phyloP scores from a whole-genome alignment of 37 sponge, comb jelly and placozoan genomes.

The Crambe crambe region DNA sequence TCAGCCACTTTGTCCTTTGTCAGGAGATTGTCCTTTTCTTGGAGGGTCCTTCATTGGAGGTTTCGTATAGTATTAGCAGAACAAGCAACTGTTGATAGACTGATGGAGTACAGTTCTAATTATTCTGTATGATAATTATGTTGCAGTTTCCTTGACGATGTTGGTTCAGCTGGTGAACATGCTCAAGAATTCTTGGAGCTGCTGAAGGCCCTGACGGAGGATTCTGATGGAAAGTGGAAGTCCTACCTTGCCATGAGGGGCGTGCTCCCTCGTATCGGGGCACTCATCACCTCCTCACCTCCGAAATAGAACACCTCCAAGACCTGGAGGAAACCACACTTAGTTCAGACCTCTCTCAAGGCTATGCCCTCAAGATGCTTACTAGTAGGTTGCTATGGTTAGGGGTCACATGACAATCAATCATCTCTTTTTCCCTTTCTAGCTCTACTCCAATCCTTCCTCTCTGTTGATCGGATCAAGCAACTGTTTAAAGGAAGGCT shows the following conservation, averaged over 20 bases:
- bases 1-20: too few relatives aligned
- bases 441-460: conserved; percentile 77
- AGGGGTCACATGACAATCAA: background rate
- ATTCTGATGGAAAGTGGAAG: conserved; percentile 64
- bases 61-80: too few relatives aligned
- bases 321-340: conserved; percentile 84
- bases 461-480: conserved; percentile 60
- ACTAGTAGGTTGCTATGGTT: conserved; percentile 30
- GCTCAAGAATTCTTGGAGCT: conserved; percentile 82
- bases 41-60: too few relatives aligned
- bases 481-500: conserved; percentile 71
- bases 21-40: too few relatives aligned
- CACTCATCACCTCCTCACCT: conserved; percentile 38
- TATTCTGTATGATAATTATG: too few relatives aligned
- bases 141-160: conserved; percentile 65
- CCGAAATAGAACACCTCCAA: conserved; percentile 68
- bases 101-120: too few relatives aligned
- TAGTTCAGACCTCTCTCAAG: conserved; percentile 89
- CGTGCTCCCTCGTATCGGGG: conserved; percentile 65
- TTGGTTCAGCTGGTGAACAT: conserved; percentile 76
- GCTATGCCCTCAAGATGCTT: conserved; percentile 89
- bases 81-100: too few relatives aligned
- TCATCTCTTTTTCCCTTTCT: background rate
- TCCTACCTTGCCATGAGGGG: conserved; percentile 76
- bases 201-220: conserved; percentile 48